Evolutionary conservation across 2,113 vertebrate species (phyloP), one percentile per base, ranked within the genome.

Genomic region (Athene cunicularia): DNA sequence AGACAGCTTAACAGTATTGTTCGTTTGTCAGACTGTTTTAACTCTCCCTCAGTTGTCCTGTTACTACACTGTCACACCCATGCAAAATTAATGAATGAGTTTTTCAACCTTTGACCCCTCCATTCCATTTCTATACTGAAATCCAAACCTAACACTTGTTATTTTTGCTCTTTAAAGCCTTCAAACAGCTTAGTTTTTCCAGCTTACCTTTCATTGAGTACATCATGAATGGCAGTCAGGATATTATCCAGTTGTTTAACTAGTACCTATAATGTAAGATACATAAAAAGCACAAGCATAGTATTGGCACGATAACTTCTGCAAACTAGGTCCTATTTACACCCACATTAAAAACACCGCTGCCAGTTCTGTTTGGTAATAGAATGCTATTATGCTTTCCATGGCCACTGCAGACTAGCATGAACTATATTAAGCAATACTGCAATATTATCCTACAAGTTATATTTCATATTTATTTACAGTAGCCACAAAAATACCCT

Each of bases 201-300:
- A 85, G 26, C 98, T 97, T 98, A 99, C 99, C 99, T 99, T 98
- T 99, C 99, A 97, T 99, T 99, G 87, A 99, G 98, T 94, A 99
- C 99, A 97, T 99, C 99, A 91, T 99, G 99, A 96, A 99, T 97
- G 95, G 99, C 99, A 98, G 98, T 98, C 98, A 99, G 98, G 98
- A 99, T 99, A 98, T 99, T 99, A 98, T 99, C 99, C 98, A 99
- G 98, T 92, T 99, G 99, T 98, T 99, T 99, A 98, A 99, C 99
- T 72, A 99, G 98, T 92, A 99, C 99, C 99, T 99, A 90, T 28
- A 91, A 82, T 20, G 52, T 0, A 64, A 86, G 68, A 90, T 8
- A 72, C 22, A 91, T 7, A 76, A 74, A 86, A 86, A n/a, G 27
- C 35, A 66, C n/a, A 64, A 72, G 64, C 14, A 43, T 30, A 74